These are phyloP conservation scores for Phyllotreta cruciferae DNA, from an alignment of 2,888 invertebrate species.

Conservation along the genomic window DNA sequence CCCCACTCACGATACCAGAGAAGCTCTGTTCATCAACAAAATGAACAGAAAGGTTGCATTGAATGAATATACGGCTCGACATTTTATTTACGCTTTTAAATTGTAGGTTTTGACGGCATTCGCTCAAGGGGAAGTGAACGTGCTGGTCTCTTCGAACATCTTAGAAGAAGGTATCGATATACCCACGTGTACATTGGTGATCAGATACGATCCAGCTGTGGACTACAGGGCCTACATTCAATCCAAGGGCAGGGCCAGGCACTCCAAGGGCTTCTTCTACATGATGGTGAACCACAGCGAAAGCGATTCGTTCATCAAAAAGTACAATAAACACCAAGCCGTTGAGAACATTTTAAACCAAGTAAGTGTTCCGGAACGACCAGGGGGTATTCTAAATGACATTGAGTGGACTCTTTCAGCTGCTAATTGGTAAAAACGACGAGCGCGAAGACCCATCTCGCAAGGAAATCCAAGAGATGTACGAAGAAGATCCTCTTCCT, in stretches of 20 bases:
- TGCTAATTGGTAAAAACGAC: constrained; percentile 66
- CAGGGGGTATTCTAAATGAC: too few relatives aligned
- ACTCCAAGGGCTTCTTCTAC: constrained; percentile 66
- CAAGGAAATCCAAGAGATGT: constrained; percentile 62
- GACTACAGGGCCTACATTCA: constrained; percentile 86
- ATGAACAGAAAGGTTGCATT: constrained; percentile 51
- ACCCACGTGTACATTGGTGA: constrained; percentile 79
- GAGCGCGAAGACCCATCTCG: constrained; percentile 64
- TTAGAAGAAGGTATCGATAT: constrained; percentile 92
- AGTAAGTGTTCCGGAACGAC: constrained; percentile 57
- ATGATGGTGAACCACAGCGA: constrained; percentile 62
- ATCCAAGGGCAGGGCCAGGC: constrained; percentile 88
- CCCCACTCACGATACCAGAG: constrained; percentile 66
- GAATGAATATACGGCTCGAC: too few relatives aligned
- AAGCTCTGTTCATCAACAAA: constrained; percentile 61
- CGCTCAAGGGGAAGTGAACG: constrained; percentile 66
- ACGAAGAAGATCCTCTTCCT: constrained; percentile 65
- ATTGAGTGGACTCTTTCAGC: constrained; percentile 51
- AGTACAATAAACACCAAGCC: constrained; percentile 56
- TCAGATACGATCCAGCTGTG: constrained; percentile 74
- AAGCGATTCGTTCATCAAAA: constrained; percentile 44
- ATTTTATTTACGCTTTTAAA: too few relatives aligned
- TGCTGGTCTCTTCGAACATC: constrained; percentile 78
- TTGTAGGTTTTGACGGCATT: constrained; percentile 65
- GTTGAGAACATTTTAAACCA: constrained; percentile 66